Base-by-base conservation (phyloP, 2,888 invertebrate genomes). In the Physocephala rufipes region DNA sequence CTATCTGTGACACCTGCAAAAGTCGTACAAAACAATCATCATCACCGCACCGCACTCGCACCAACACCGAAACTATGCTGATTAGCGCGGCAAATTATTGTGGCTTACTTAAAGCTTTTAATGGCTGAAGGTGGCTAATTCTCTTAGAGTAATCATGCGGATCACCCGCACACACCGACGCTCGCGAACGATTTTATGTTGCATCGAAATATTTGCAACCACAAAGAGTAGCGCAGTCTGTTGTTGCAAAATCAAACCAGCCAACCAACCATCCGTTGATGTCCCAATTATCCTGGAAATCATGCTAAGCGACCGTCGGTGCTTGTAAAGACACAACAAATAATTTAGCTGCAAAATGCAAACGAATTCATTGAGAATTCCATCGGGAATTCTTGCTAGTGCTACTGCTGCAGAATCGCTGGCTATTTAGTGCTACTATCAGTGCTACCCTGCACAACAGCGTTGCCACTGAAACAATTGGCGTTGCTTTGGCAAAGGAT, bases 41-140 rank as follows among this genome's bases (percentile, higher is more conserved):
- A n/a, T 47, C 15, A 49, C 64, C 36, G 45, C 55, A 30, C 45
- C 1, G 21, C 47, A 62, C n/a, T 19, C 21, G 21, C 55, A 36
- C 21, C 36, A 30, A 13, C 65, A 16, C 13, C 43, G 45, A 43
- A 21, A 36, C 9, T 24, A 26, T 21, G 63, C 63, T 63, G 26
- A 63, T 63, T 63, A 58, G 55, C 59, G 55, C 66, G 58, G 36
- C 36, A 59, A 16, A 58, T 67, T 58, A 58, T 67, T 59, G 67
- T 43, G 67, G 67, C 43, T 67, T 67, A 51, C 30, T 13, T n/a
- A 28, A 49, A 62, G 68, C 68, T 72, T 74, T 74, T 73, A 75
- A 74, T 72, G 73, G 74, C 72, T 76, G n/a, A 74, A 76, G 74
- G 74, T 76, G 76, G 74, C 76, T 76, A 76, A 75, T 76, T 76